Percentiles rank a stretch among this genome's conserved stretches.
phyloP scores from a whole-genome alignment of 2,888 invertebrate genomes.

The Alloscopus bannaensis region DNA sequence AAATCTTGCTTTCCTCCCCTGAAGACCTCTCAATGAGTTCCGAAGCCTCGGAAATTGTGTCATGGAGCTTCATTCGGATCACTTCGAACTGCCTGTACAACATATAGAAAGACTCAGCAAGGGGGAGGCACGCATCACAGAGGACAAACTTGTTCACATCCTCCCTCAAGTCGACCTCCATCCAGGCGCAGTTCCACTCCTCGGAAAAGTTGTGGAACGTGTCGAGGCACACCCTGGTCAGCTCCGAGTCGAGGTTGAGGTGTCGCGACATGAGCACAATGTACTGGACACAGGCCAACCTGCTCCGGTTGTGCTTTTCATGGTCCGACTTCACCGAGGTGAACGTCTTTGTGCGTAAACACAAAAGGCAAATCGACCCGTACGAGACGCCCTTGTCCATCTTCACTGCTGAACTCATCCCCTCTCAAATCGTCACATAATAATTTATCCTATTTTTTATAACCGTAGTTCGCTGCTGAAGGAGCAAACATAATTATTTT shows the following conservation, averaged over 20 bases:
- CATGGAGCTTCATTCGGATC: constrained; percentile 17
- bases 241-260: constrained; percentile 19
- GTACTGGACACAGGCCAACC: constrained; percentile 24
- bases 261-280: constrained; percentile 30
- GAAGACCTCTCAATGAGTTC: constrained; percentile 14
- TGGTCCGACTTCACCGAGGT: constrained; percentile 40
- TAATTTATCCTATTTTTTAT: no score
- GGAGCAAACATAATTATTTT: no score
- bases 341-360: constrained; percentile 25
- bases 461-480: no score
- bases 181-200: background rate
- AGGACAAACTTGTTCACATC: constrained; percentile 25
- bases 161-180: background rate
- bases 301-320: constrained; percentile 14
- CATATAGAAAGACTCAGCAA: constrained; percentile 30
- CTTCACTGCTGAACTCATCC: background rate
- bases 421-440: no score
- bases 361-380: constrained; percentile 38
- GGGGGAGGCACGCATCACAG: constrained; percentile 26
- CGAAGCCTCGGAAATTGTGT: constrained; percentile 12
- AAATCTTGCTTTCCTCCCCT: no score
- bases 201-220: background rate
- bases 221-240: constrained; percentile 10
- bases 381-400: background rate
- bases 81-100: constrained; percentile 19